These are phyloP conservation scores for Automeris io DNA, from an alignment of 2,888 invertebrate genomes.

Conservation along the genomic window DNA sequence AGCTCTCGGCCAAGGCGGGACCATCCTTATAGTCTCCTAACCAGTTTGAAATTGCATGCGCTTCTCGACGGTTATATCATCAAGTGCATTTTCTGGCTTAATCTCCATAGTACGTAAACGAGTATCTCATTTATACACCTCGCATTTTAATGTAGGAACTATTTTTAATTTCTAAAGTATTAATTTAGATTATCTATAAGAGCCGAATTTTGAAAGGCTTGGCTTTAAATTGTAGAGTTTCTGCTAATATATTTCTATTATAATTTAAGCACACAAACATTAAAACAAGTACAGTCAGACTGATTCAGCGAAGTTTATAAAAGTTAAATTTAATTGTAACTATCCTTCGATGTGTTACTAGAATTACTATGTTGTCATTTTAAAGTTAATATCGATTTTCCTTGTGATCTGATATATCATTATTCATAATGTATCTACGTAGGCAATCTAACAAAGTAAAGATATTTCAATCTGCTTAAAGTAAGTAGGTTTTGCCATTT, in stretches of 20 bases:
- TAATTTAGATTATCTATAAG: conserved; percentile 52
- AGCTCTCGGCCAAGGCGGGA: conserved; percentile 62
- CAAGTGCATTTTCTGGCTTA: conserved; percentile 17
- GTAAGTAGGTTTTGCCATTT: conserved; percentile 51
- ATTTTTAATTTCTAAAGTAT: conserved; percentile 41
- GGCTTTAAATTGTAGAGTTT: conserved; percentile 37
- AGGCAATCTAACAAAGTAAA: too few species aligned
- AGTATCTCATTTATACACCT: conserved; percentile 34
- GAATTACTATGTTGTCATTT: conserved; percentile 26
- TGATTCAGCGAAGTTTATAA: too few species aligned
- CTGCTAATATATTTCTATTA: conserved; percentile 31
- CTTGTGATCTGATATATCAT: too few species aligned
- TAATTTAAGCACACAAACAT: too few species aligned
- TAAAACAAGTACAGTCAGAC: too few species aligned
- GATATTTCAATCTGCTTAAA: conserved; percentile 54
- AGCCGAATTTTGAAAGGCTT: conserved; percentile 32
- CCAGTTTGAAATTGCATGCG: conserved; percentile 35
- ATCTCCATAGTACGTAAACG: conserved; percentile 15
- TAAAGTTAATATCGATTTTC: conserved; percentile 62
- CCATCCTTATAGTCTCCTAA: conserved; percentile 38
- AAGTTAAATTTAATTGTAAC: too few species aligned
- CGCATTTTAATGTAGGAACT: conserved; percentile 63
- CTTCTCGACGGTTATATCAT: conserved; percentile 39
- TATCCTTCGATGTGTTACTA: conserved; percentile 12
- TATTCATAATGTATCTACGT: too few species aligned